A percentile compares a stretch with the other conserved stretches of the same genome.
Evolutionary conservation across 2,888 invertebrate genomes (phyloP).

Genomic region (Coecobrya sp.): DNA sequence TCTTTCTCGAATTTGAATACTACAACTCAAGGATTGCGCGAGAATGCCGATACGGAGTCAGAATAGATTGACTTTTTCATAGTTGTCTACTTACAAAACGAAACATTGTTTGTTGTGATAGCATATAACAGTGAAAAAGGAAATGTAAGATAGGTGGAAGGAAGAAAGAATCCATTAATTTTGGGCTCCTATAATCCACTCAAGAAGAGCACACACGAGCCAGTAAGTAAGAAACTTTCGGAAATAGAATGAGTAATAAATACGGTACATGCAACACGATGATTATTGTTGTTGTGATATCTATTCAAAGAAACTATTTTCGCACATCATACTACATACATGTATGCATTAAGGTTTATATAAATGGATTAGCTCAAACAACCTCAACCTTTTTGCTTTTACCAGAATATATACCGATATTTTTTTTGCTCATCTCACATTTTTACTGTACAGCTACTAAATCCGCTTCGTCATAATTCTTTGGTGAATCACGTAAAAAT

Average conservation of each 20-base stretch:
- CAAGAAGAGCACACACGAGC: not conserved
- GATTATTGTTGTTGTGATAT: not conserved
- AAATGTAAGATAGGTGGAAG: not conserved
- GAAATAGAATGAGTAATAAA: slow-evolving; percentile 23
- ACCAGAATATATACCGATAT: not conserved
- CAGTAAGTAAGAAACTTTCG: not conserved
- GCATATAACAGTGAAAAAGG: slow-evolving; percentile 4
- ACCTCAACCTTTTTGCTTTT: slow-evolving; percentile 39
- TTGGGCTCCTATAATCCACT: slow-evolving; percentile 6
- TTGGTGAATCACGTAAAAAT: not conserved
- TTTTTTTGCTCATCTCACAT: not conserved
- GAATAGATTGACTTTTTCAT: not conserved
- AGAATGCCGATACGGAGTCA: not conserved
- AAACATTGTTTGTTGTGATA: slow-evolving; percentile 25
- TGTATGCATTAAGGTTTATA: not conserved
- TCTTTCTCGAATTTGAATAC: slow-evolving; percentile 11
- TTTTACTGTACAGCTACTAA: not conserved
- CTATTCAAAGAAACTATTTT: too few relatives aligned
- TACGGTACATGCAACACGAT: slow-evolving; percentile 12
- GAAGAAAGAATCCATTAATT: slow-evolving; percentile 11
- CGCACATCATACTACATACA: not conserved
- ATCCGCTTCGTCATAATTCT: not conserved
- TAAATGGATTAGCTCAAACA: not conserved
- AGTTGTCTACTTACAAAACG: not conserved
- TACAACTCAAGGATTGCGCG: not conserved